Evolutionary conservation across 2,113 vertebrate species (phyloP).

Genomic region (Machaerirhynchus nigripectus): DNA sequence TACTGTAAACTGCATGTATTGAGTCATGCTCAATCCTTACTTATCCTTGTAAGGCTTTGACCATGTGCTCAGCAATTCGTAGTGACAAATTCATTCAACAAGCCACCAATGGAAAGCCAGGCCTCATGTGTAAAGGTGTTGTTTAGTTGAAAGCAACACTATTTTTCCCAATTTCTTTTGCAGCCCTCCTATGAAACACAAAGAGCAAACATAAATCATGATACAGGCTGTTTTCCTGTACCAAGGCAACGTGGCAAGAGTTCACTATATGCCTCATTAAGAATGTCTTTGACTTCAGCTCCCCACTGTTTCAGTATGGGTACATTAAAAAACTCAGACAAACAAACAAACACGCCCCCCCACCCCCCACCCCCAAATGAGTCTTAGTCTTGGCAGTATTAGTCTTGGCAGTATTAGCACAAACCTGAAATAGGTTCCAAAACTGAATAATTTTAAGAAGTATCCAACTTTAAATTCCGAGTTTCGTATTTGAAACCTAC

Average conservation of each 20-base stretch:
- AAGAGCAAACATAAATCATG: conserved; percentile 42
- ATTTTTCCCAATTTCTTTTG: conserved; percentile 49
- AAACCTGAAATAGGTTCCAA: background rate
- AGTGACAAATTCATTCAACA: background rate
- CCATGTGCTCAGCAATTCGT: background rate
- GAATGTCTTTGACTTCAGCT: background rate
- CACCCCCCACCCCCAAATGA: no score
- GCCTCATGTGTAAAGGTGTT: background rate
- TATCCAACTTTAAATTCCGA: background rate
- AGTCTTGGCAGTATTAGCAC: background rate
- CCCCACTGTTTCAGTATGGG: background rate
- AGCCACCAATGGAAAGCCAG: background rate
- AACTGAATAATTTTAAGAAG: background rate
- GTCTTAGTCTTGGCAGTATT: background rate
- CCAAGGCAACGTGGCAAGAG: background rate
- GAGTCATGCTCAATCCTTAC: background rate
- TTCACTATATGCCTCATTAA: background rate
- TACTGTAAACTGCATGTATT: background rate
- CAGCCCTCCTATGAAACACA: conserved; percentile 30
- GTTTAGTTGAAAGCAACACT: conserved; percentile 44
- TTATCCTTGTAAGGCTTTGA: background rate
- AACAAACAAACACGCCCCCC: background rate
- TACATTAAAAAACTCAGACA: background rate
- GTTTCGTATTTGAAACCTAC: background rate
- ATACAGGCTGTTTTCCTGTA: background rate